Base-by-base conservation (phyloP, 2,797 vertebrate genomes). In the Brotula barbata region DNA sequence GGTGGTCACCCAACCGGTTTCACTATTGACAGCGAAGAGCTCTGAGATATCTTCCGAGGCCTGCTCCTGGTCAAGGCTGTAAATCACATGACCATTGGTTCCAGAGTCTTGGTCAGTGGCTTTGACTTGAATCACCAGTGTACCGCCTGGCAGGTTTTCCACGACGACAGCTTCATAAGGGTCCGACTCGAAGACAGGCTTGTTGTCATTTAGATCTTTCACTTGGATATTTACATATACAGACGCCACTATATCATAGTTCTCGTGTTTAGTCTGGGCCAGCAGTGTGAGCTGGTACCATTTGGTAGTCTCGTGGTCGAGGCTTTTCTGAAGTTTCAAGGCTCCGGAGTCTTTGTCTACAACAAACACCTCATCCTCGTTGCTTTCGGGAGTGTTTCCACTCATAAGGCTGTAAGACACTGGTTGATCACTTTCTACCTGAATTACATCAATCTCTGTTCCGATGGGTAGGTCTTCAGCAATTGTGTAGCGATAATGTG, bases 1-100 rank as follows among this genome's bases (percentile, higher is more conserved):
- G 16, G 95, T 97, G 22, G 92, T 95, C 73, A 99, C 88, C 96
- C 97, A 99, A 65, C 97, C 97, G 0, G 92, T 95, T 85, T 99
- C 96, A 71, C 91, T 71, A 50, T 93, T 93, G 25, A 99, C 87
- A 23, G 95, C 78, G 66, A 99, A 99, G 54, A 94, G 89, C 48
- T 97, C 96, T 0, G 89, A 56, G 60, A 95, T 48, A 0, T 95
- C 94, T 13, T 51, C 51, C 0, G 64, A 80, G 22, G 92, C 90
- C 75, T 95, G 95, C 53, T 88, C 90, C 22, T 90, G 87, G 78
- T 95, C 92, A 1, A 99, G 89, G 77, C 91, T 95, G 75, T 98
- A 99, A 22, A 91, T 86, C 5, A 99, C 87, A 36, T 94, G 95
- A 19, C 96, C 94, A 0, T 99, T 98, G 36, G 90, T 87, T 46